These are phyloP conservation scores for Drosophila parthenogenetica DNA, from an alignment of 2,888 invertebrate species.

Conservation along the genomic window DNA sequence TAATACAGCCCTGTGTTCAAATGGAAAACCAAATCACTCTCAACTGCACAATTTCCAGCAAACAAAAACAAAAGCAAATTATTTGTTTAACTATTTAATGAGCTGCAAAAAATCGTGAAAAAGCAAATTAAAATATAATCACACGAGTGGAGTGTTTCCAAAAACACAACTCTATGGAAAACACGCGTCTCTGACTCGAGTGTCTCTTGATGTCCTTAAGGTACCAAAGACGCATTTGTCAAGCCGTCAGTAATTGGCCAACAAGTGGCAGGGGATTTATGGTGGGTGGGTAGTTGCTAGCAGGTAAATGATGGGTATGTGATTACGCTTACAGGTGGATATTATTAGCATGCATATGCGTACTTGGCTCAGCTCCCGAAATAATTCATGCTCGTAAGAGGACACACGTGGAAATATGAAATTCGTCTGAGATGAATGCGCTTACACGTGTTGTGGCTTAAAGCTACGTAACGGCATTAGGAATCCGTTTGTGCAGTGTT, in stretches of 20 bases:
- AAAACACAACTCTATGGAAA: constrained; percentile 7
- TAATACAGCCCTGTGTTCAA: too few species aligned
- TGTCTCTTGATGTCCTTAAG: constrained; percentile 1
- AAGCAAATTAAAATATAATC: constrained; percentile 4
- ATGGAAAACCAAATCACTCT: not conserved
- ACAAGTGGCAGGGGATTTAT: not conserved
- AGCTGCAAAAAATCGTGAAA: not conserved
- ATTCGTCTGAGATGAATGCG: constrained; percentile 17
- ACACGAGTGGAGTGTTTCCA: constrained; percentile 9
- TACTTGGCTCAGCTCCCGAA: constrained; percentile 22
- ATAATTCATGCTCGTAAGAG: constrained; percentile 18
- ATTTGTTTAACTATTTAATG: constrained; percentile 12
- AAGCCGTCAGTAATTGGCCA: constrained; percentile 17
- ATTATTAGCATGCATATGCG: constrained; percentile 19
- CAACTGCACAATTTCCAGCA: not conserved
- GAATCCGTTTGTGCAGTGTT: not conserved
- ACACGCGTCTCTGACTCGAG: not conserved
- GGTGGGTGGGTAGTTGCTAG: too few species aligned
- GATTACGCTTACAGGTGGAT: constrained; percentile 5
- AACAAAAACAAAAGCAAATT: not conserved
- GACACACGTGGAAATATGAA: constrained; percentile 32
- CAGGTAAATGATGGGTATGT: not conserved
- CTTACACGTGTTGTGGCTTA: constrained; percentile 45
- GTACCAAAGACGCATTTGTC: constrained; percentile 5
- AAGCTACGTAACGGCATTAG: constrained; percentile 25